A percentile compares a stretch with the other conserved stretches of the same genome.
Conservation (phyloP, 2,888 invertebrate genomes). For the Apotomis capreana region DNA sequence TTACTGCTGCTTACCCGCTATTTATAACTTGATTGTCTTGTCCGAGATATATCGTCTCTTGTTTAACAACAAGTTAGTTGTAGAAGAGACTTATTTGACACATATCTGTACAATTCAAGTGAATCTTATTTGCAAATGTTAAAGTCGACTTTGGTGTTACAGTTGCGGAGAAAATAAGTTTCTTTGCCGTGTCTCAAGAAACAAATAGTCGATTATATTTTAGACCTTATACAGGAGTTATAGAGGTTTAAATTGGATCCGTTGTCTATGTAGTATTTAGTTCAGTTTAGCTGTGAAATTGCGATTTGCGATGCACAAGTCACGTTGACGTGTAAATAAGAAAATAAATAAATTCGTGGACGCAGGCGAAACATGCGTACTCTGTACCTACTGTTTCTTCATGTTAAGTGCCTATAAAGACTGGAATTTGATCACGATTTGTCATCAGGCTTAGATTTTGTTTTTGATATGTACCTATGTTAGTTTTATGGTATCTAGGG, state of each 20-base stretch:
- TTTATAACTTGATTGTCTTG: conserved; percentile 35
- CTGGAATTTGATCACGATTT: too few relatives aligned
- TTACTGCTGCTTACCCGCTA: conserved; percentile 19
- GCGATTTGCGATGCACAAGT: not conserved
- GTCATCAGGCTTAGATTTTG: too few relatives aligned
- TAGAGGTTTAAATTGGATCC: not conserved
- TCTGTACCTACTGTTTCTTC: too few relatives aligned
- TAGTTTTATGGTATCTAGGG: too few relatives aligned
- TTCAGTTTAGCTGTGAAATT: not conserved
- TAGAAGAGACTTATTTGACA: not conserved
- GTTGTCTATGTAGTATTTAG: not conserved
- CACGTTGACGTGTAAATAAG: not conserved
- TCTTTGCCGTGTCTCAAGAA: not conserved
- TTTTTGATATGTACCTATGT: too few relatives aligned
- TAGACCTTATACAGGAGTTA: not conserved
- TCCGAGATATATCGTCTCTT: conserved; percentile 12
- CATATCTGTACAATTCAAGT: not conserved
- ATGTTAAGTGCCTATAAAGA: too few relatives aligned
- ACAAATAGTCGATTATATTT: not conserved
- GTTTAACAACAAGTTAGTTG: not conserved
- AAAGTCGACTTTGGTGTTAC: not conserved
- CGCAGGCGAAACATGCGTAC: too few relatives aligned
- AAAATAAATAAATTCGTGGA: not conserved
- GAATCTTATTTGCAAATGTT: not conserved
- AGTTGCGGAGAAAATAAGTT: not conserved